Conservation (phyloP, 1,140 invertebrate species). For the Drosophila setifemur region DNA sequence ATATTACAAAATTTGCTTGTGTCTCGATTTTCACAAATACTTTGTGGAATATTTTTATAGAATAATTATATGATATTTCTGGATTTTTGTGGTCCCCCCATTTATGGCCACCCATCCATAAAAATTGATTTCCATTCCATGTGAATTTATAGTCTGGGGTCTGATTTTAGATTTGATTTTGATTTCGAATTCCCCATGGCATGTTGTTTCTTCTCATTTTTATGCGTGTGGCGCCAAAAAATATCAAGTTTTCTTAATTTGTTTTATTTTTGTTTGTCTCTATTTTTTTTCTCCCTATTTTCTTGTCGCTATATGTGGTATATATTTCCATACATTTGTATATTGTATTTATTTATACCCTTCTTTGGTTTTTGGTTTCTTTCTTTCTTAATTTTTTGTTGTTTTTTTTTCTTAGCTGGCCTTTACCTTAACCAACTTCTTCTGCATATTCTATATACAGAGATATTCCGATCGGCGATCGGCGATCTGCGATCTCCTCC, state of each 20-base stretch:
- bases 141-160: too few relatives aligned
- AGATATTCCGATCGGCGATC: conserved; percentile 24
- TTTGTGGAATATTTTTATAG: too few relatives aligned
- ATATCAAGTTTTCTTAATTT: conserved; percentile 24
- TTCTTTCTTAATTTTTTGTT: not conserved
- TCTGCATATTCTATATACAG: not conserved
- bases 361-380: not conserved
- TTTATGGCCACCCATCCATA: too few relatives aligned
- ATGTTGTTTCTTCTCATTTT: not conserved
- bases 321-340: conserved; percentile 29
- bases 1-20: too few relatives aligned
- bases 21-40: too few relatives aligned
- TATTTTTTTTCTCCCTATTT: not conserved
- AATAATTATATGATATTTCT: too few relatives aligned
- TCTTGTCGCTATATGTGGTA: conserved; percentile 4
- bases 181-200: not conserved
- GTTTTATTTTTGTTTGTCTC: conserved; percentile 1
- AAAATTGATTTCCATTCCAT: too few relatives aligned
- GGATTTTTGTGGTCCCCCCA: too few relatives aligned
- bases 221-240: conserved; percentile 34
- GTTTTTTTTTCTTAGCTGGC: too few relatives aligned
- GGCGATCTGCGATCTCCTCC: too few relatives aligned
- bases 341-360: conserved; percentile 60
- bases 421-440: conserved; percentile 14
- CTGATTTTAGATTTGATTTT: not conserved